Base-by-base conservation (phyloP, 2,888 invertebrate species). In the Spodoptera exigua region DNA sequence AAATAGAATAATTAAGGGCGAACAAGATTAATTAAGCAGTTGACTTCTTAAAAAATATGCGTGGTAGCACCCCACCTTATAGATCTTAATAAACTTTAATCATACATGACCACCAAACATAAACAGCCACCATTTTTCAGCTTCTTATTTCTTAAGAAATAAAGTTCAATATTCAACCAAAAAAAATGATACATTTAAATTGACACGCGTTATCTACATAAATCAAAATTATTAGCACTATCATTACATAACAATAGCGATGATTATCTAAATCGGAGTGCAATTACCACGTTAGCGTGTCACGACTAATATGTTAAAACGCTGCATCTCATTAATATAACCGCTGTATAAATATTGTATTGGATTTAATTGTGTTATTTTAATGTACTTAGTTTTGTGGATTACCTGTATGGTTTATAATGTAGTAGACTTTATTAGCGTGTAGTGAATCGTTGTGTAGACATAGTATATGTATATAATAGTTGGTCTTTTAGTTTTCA, bases 251-350 rank as follows among this genome's bases (percentile, higher is more conserved):
- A 52, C 53, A 55, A 64, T 73, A 64, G 57, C 47, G 76, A 76
- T 74, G 55, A 69, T 62, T 60, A 74, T 74, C 76, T 62, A 73
- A 74, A 74, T 76, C 59, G 70, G 35, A 48, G 16, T 62, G 51
- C 74, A 68, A 74, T 76, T 73, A 73, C 58, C 74, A 51, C 76
- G 55, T 72, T 72, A 39, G 56, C 56, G 49, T 69, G 73, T 73
- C 73, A 70, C 45, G 47, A 67, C 68, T 73, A 73, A 70, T 70
- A 55, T 70, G 57, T 58, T 73, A 58, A 73, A 70, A 67, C 57
- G 62, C n/a, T 76, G 65, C 59, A 59, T 73, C 66, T 63, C 70
- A 66, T 74, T 76, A 69, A 47, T 49, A 51, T 45, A 47, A 54
- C 49, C 34, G 36, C 44, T 47, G 10, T 45, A 43, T 74, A 74